phyloP scores from a whole-genome alignment of 2,113 vertebrate species.

The Perccottus glenii region DNA sequence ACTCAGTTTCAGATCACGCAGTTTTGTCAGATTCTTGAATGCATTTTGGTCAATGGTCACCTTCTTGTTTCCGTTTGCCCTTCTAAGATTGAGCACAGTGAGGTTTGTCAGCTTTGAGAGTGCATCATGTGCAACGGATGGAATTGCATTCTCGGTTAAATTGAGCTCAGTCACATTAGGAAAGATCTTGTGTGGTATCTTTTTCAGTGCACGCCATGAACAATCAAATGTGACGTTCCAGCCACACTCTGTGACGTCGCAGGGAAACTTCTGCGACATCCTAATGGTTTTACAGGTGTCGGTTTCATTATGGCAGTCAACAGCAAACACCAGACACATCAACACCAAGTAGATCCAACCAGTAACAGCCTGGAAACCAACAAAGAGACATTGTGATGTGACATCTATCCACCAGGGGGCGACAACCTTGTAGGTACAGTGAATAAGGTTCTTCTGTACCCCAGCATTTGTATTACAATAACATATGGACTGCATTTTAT shows the following conservation, averaged over 20 bases:
- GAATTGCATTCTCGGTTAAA: constrained; percentile 77
- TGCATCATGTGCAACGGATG: constrained; percentile 42
- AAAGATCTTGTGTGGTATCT: constrained; percentile 69
- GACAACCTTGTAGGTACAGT: constrained; percentile 19
- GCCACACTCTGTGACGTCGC: constrained; percentile 56
- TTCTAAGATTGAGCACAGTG: constrained; percentile 62
- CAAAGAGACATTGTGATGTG: constrained; percentile 4
- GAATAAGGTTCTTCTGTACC: background rate
- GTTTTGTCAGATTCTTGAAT: constrained; percentile 71
- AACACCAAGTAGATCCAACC: constrained; percentile 52
- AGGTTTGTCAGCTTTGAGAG: constrained; percentile 70
- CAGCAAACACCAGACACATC: constrained; percentile 19
- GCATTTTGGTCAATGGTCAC: constrained; percentile 14
- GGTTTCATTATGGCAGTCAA: constrained; percentile 31
- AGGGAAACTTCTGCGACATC: constrained; percentile 68
- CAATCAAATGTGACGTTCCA: constrained; percentile 69
- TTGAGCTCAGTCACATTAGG: constrained; percentile 70
- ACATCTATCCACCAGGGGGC: constrained; percentile 47
- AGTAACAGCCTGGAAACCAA: constrained; percentile 55
- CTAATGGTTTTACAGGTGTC: constrained; percentile 6
- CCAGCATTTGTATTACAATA: too few species aligned
- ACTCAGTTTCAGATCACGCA: constrained; percentile 56
- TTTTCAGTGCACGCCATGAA: constrained; percentile 40
- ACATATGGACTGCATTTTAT: too few species aligned
- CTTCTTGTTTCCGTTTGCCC: constrained; percentile 11